These are phyloP conservation scores for Muntiacus muntjak DNA, from an alignment of 2,113 vertebrate genomes.

Conservation along the genomic window DNA sequence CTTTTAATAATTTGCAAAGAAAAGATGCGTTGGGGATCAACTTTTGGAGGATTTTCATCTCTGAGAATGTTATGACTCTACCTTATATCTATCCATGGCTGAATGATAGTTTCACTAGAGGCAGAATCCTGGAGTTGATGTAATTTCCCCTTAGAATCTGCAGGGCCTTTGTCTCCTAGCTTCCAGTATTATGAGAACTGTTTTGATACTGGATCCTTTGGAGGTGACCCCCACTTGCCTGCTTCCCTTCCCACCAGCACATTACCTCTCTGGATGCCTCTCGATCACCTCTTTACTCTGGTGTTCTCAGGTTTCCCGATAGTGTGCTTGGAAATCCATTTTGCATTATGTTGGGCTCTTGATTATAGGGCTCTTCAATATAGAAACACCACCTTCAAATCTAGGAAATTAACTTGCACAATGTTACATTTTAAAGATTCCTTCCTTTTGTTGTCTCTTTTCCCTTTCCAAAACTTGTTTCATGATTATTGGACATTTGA, in stretches of 20 bases:
- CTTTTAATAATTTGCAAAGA: background rate
- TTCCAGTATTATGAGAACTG: background rate
- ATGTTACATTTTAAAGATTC: background rate
- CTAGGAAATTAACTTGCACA: background rate
- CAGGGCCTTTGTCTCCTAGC: background rate
- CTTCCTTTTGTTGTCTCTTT: background rate
- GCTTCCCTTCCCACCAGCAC: background rate
- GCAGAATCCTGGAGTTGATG: background rate
- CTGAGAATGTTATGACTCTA: background rate
- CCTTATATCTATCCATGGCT: background rate
- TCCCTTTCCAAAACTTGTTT: background rate
- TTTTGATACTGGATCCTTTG: background rate
- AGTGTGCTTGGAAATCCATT: background rate
- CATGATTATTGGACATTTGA: background rate
- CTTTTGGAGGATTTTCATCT: background rate
- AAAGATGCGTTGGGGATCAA: background rate
- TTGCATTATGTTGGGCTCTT: background rate
- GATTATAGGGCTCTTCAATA: background rate
- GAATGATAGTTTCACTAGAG: background rate
- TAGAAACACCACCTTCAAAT: background rate
- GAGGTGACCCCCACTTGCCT: background rate
- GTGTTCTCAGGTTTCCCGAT: background rate
- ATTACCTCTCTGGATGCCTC: background rate
- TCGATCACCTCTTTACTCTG: background rate
- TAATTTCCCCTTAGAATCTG: background rate